Evolutionary conservation across 2,888 invertebrate genomes (phyloP).

Genomic region (Leptinotarsa tumamoca): DNA sequence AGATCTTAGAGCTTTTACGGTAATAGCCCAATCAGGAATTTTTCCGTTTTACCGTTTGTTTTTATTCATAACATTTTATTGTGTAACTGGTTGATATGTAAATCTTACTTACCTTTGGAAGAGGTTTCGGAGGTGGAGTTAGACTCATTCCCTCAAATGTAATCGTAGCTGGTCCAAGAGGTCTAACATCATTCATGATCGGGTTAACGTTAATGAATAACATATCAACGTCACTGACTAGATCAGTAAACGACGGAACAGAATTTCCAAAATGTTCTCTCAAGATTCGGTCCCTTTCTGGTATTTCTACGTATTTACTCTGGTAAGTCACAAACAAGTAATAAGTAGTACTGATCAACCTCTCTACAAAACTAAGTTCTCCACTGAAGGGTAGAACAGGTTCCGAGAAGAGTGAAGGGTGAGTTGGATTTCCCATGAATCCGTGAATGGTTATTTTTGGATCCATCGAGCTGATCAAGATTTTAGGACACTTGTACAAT

Average conservation of each 20-base stretch:
- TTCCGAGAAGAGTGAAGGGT: slow-evolving; percentile 48
- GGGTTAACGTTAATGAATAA: slow-evolving; percentile 58
- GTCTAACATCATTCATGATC: slow-evolving; percentile 52
- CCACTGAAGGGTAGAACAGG: slow-evolving; percentile 32
- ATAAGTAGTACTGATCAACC: slow-evolving; percentile 45
- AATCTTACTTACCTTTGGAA: slow-evolving; percentile 50
- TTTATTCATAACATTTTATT: background rate
- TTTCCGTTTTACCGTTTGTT: too few species aligned
- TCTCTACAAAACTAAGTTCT: slow-evolving; percentile 61
- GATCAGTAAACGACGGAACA: slow-evolving; percentile 48
- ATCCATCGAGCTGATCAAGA: slow-evolving; percentile 48
- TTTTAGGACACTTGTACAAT: slow-evolving; percentile 47
- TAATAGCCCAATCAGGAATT: too few species aligned
- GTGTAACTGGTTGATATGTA: background rate
- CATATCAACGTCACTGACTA: slow-evolving; percentile 54
- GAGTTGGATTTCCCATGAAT: slow-evolving; percentile 46
- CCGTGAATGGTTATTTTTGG: slow-evolving; percentile 34
- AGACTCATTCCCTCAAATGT: slow-evolving; percentile 55
- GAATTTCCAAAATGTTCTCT: slow-evolving; percentile 53
- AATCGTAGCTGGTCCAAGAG: slow-evolving; percentile 55
- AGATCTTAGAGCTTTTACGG: too few species aligned
- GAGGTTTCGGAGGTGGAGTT: slow-evolving; percentile 44
- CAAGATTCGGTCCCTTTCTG: slow-evolving; percentile 26
- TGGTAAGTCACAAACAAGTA: slow-evolving; percentile 15
- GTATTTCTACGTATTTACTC: slow-evolving; percentile 1